Evolutionary conservation across 2,888 invertebrate genomes (phyloP).

Genomic region (Amphipoea lucens): DNA sequence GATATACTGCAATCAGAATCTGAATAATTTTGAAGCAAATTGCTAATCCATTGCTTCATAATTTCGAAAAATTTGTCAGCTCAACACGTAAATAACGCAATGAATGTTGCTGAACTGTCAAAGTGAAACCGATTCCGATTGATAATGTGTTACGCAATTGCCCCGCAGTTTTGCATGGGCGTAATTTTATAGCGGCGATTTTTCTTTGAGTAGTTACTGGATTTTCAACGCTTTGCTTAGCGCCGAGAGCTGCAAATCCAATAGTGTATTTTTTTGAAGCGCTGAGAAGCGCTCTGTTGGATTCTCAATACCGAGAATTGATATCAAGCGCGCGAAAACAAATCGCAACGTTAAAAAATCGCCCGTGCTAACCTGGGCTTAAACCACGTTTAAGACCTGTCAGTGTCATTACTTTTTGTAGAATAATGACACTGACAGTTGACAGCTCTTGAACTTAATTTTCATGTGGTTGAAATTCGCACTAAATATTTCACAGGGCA

Average conservation of each 20-base stretch:
- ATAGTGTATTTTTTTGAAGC: too few species aligned
- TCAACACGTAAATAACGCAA: too few species aligned
- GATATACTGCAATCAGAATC: background rate
- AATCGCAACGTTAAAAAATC: background rate
- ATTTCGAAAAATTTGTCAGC: too few species aligned
- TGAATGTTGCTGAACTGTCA: too few species aligned
- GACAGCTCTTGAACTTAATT: background rate
- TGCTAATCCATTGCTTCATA: too few species aligned
- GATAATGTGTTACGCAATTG: too few species aligned
- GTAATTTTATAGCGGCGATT: background rate
- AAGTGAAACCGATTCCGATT: too few species aligned
- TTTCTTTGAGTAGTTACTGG: background rate
- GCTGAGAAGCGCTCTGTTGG: too few species aligned
- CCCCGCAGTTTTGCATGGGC: too few species aligned
- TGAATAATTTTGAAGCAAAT: too few species aligned
- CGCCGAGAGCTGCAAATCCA: background rate
- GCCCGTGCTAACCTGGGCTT: too few species aligned
- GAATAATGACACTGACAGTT: background rate
- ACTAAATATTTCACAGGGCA: constrained; percentile 6
- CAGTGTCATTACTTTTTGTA: background rate
- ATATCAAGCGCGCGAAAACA: background rate
- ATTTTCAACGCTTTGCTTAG: background rate
- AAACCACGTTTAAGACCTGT: background rate
- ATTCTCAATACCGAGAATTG: background rate
- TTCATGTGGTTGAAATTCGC: background rate